phyloP scores from a whole-genome alignment of 1,140 invertebrate species.

The Macrostomum lignano region DNA sequence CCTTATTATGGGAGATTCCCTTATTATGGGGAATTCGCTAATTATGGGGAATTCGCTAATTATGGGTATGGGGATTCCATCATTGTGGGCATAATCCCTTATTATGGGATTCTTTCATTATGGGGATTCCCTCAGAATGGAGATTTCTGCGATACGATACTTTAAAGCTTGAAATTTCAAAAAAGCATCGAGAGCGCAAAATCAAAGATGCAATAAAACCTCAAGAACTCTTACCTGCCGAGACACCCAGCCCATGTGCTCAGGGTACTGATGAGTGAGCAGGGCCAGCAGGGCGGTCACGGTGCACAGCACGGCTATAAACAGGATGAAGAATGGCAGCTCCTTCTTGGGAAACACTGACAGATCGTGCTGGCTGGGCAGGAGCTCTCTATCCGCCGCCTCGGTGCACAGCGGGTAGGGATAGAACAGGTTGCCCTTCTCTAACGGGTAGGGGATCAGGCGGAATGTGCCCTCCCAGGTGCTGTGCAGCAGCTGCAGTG shows the following conservation, averaged over 20 bases:
- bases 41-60: no score
- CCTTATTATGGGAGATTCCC: no score
- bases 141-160: no score
- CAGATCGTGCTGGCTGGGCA: constrained; percentile 61
- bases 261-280: constrained; percentile 71
- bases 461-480: constrained; percentile 88
- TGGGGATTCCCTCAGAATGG: no score
- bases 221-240: no score
- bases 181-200: no score
- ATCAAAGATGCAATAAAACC: no score
- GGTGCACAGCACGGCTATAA: constrained; percentile 67
- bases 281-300: constrained; percentile 71
- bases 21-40: no score
- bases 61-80: no score
- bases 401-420: constrained; percentile 77
- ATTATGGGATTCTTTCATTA: no score
- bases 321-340: constrained; percentile 70
- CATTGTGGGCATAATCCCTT: no score
- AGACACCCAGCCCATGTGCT: constrained; percentile 56
- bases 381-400: constrained; percentile 66
- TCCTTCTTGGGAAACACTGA: constrained; percentile 86
- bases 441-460: constrained; percentile 66
- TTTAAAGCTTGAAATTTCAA: no score
- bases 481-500: constrained; percentile 62
- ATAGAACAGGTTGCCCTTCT: constrained; percentile 73